Base-by-base conservation (phyloP, 2,888 invertebrate genomes). In the Synanthedon myopaeformis region DNA sequence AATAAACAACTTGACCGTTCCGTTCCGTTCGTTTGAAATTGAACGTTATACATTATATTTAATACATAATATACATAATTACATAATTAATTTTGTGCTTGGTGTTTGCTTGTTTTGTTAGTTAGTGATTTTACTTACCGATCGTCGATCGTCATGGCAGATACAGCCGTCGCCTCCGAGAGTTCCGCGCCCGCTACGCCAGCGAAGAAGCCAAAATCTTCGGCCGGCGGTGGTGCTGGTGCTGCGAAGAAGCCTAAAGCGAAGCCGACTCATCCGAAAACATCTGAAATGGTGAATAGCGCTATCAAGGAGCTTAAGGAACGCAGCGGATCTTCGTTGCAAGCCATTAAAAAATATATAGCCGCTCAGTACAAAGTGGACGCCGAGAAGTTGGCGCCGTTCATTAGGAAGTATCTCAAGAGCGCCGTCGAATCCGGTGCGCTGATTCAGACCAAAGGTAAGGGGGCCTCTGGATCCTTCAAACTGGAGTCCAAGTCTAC, bases 341-440 rank as follows among this genome's bases (percentile, higher is more conserved):
- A 72, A 67, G 82, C 82, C 2, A 91, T 92, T 69, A 92, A 91
- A 69, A 92, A 92, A 65, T 92, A 90, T 69, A 88, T 92, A 52
- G 74, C 84, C 10, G 76, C 84, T 23, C 89, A 86, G 55, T 91
- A 91, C 82, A 89, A 89, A 56, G 79, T 90, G 5, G 91, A 91
- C 65, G 80, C 84, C 1, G 89, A 89, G 56, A 91, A 23, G 3
- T 23, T 23, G 23, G 23, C 23, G 23, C 23, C 23, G 23, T 23
- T 23, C 23, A 23, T 23, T 23, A 23, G 23, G 23, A 23, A 23
- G 23, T 23, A 23, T 23, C 23, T 23, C 23, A 23, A 23, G 23
- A 23, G 23, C 23, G 23, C 23, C 23, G 23, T 23, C 23, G 23
- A 23, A 23, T 23, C 23, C 23, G 23, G 89, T 5, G 69, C 72